Base-by-base conservation (phyloP, 2,888 invertebrate species). In the Allygus modestus region DNA sequence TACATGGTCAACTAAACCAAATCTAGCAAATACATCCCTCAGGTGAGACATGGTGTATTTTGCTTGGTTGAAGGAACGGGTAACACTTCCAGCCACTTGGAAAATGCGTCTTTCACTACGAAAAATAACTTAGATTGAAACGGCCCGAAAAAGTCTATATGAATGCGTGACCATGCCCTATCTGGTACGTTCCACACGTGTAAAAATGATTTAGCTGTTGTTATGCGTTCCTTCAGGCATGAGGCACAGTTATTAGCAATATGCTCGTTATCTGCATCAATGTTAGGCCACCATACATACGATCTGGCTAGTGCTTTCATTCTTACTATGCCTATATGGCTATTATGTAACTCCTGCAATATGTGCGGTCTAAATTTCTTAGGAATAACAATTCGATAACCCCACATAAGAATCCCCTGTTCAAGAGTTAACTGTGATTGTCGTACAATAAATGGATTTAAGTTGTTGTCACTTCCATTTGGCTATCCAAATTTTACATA, bases 301-400 rank as follows among this genome's bases (percentile, higher is more conserved):
- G 65, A 79, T 17, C 84, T 46, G 12, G 84, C 84, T 20, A 84
- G 15, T 1, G 26, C 17, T 58, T 84, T 84, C 58, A 79, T 77
- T 43, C 65, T 77, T 0, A 77, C 77, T n/a, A 84, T 77, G 26
- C 84, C 81, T 0, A 69, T 43, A 46, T 84, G 84, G 0, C 69
- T 71, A 31, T 12, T n/a, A 65, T 84, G 69, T 31, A 84, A 43
- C 46, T 81, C 51, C 15, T n/a, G 4, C 28, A 81, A 81, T 11
- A 33, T 17, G 15, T 51, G 51, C 2, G 51, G 15, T 17, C 51
- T 7, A 4, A 15, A n/a, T 12, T 37, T 28, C 9, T 15, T 15
- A 28, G 83, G 83, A 28, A 83, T 37, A 31, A 83, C 54, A n/a
- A 83, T 43, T 51, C 54, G 69, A 31, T 54, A 20, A 46, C 83